Base-by-base conservation (phyloP, 2,888 invertebrate species). In the Ernsta delagoae region DNA sequence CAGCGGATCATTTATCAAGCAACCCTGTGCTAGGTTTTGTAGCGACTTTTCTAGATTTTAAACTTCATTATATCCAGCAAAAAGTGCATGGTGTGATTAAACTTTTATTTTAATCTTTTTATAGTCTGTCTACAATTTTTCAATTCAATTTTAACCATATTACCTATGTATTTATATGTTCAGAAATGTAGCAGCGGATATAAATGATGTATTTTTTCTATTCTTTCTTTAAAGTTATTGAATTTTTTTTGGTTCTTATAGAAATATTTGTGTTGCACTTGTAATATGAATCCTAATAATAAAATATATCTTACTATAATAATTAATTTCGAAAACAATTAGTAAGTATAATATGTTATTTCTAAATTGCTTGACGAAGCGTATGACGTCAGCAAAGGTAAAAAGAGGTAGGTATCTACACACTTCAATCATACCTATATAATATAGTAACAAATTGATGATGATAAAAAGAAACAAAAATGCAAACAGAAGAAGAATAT, bases 1-100 rank as follows among this genome's bases (percentile, higher is more conserved):
- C 77, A 78, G 81, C 77, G 81, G 82, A 85, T 90, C 89, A 89
- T 91, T 90, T 90, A 90, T 91, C 90, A 90, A 87, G 80, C 80
- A 78, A 83, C 80, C 85, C 85, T 86, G 87, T 82, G 81, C 84
- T 83, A 81, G 81, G 75, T 82, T 85, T 87, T 86, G 84, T 86
- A 83, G 78, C 75, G 75, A 80, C 77, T 80, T 79, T 77, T 78
- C 73, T 79, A 79, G 83, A 88, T 86, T 87, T 84, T 82, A 84
- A 85, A 83, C 84, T 83, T 83, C 84, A 83, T 82, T 82, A 78
- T 78, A 80, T 77, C 82, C 81, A 79, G 83, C 83, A 81, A 75
- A 83, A 83, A 78, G 78, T 79, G 78, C 79, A 79, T 77, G 78
- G 78, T 78, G 79, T 83, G 81, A 84, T 83, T 84, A 81, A 80